These are phyloP conservation scores for Noctuana brunneofusca DNA, from an alignment of 2,888 invertebrate genomes.

Conservation along the genomic window DNA sequence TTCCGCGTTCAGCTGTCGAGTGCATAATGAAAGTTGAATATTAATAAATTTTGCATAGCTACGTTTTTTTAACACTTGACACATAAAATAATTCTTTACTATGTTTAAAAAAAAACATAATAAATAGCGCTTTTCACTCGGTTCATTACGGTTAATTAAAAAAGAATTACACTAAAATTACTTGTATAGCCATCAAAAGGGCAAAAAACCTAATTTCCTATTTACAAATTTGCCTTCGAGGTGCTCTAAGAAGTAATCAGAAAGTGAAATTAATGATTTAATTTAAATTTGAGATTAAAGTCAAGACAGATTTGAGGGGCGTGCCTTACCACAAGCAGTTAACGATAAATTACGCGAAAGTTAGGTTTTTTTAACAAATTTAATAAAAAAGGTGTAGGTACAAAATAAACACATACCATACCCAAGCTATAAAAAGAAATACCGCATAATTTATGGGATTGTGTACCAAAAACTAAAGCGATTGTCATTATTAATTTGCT, in stretches of 20 bases:
- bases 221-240: constrained; percentile 9
- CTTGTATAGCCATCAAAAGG: not conserved
- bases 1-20: not conserved
- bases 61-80: not conserved
- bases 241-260: constrained; percentile 7
- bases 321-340: not conserved
- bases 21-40: constrained; percentile 10
- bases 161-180: not conserved
- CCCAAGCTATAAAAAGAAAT: too few relatives aligned
- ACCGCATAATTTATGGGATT: too few relatives aligned
- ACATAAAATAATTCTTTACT: not conserved
- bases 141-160: too few relatives aligned
- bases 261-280: constrained; percentile 23
- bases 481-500: too few relatives aligned
- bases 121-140: too few relatives aligned
- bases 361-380: too few relatives aligned
- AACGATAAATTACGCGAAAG: not conserved
- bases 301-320: constrained; percentile 2
- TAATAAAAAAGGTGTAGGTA: too few relatives aligned
- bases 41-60: constrained; percentile 4
- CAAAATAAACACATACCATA: too few relatives aligned
- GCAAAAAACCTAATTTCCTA: constrained; percentile 4
- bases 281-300: constrained; percentile 23
- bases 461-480: too few relatives aligned
- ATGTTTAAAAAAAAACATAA: not conserved